phyloP scores from a whole-genome alignment of 2,797 vertebrate genomes.

The Amblyraja radiata region DNA sequence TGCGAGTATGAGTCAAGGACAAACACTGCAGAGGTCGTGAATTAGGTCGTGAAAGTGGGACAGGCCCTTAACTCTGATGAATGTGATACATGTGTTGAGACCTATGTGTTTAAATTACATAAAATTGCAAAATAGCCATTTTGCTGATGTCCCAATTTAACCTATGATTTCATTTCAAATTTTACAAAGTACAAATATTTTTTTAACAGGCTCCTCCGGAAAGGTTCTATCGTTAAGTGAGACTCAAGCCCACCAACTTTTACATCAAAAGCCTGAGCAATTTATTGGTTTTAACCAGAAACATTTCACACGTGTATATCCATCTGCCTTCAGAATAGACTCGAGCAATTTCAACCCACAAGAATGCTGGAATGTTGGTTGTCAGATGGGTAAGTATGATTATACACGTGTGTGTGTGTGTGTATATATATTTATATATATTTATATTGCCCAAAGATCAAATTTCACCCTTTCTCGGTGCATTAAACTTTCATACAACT shows the following conservation, averaged over 20 bases:
- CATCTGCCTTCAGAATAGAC: constrained; percentile 92
- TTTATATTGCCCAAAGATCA: too few species aligned
- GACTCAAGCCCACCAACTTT: constrained; percentile 81
- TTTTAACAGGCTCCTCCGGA: constrained; percentile 70
- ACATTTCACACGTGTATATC: constrained; percentile 90
- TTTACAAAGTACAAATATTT: not conserved
- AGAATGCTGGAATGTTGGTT: constrained; percentile 92
- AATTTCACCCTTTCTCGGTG: not conserved
- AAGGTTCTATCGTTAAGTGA: constrained; percentile 95
- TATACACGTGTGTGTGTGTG: too few species aligned
- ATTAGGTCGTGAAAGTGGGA: too few species aligned
- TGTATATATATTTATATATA: too few species aligned
- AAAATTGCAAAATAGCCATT: not conserved
- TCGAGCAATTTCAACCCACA: constrained; percentile 97
- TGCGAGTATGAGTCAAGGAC: too few species aligned
- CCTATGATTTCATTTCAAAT: not conserved
- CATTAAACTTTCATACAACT: not conserved
- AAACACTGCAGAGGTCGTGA: too few species aligned
- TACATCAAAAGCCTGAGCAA: constrained; percentile 82
- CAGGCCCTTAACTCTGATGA: too few species aligned
- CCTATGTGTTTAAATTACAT: not conserved
- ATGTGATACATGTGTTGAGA: not conserved
- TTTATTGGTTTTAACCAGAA: constrained; percentile 89
- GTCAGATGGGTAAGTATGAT: constrained; percentile 73
- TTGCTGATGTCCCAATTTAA: not conserved